Conservation (phyloP, 2,113 vertebrate species). For the Tachysurus vachellii region DNA sequence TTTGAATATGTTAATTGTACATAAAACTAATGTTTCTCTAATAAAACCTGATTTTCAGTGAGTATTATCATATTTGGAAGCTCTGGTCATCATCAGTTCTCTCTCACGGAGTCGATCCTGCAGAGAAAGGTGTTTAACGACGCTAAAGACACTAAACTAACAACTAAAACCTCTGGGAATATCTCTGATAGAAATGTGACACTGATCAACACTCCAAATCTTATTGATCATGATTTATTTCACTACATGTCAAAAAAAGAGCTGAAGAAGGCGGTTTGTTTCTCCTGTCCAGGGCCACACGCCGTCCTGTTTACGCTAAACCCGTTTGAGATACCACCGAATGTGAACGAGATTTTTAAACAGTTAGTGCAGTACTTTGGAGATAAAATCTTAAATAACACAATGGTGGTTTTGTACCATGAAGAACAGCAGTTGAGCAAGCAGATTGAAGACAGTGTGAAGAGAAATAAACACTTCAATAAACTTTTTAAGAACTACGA, state of each 20-base stretch:
- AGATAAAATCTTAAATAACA: slow-evolving; percentile 41
- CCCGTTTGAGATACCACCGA: neutral
- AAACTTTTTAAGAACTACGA: slow-evolving; percentile 47
- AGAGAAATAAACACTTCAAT: slow-evolving; percentile 23
- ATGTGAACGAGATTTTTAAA: slow-evolving; percentile 14
- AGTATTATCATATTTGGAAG: slow-evolving; percentile 28
- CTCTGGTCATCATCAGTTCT: slow-evolving; percentile 31
- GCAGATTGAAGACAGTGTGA: slow-evolving; percentile 23
- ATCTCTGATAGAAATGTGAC: neutral
- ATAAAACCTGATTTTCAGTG: slow-evolving; percentile 38
- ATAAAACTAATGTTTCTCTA: neutral
- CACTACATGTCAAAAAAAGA: slow-evolving; percentile 30
- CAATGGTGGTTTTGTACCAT: slow-evolving; percentile 48
- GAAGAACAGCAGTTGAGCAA: neutral
- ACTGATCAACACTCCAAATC: slow-evolving; percentile 40
- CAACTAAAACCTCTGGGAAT: slow-evolving; percentile 27
- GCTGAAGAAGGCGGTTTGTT: slow-evolving; percentile 48
- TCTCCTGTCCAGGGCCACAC: slow-evolving; percentile 51
- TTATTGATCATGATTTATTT: neutral
- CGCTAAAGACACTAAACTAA: slow-evolving; percentile 1
- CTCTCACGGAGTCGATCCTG: slow-evolving; percentile 31
- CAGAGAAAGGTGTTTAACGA: neutral
- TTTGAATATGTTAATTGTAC: neutral
- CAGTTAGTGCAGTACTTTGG: slow-evolving; percentile 41
- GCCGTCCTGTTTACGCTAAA: slow-evolving; percentile 27